phyloP scores from a whole-genome alignment of 2,113 vertebrate species.

The Collichthys lucidus region DNA sequence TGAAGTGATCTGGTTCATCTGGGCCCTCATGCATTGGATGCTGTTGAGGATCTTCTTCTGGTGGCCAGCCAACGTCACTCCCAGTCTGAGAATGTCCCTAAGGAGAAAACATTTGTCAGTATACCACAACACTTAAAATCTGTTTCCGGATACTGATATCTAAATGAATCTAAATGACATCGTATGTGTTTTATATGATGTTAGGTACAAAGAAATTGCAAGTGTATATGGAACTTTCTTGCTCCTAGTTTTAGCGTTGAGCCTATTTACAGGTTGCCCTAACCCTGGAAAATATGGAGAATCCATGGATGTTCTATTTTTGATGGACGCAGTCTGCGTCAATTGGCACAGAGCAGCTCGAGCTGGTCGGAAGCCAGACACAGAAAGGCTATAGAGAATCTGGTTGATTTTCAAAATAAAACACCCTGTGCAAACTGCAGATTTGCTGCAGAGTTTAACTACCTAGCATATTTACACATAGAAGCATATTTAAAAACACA shows the following conservation, averaged over 20 bases:
- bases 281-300: too few relatives aligned
- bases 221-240: neutral
- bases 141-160: neutral
- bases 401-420: too few relatives aligned
- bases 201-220: neutral
- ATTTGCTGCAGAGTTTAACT: too few relatives aligned
- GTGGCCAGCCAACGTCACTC: slow-evolving; percentile 95
- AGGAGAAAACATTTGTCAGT: slow-evolving; percentile 41
- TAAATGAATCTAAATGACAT: neutral
- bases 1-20: slow-evolving; percentile 98
- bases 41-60: slow-evolving; percentile 99
- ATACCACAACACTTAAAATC: neutral
- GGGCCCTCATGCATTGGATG: slow-evolving; percentile 97
- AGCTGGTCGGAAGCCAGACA: too few relatives aligned
- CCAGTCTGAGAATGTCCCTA: slow-evolving; percentile 94
- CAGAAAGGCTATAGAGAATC: too few relatives aligned
- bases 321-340: too few relatives aligned
- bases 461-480: too few relatives aligned
- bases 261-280: neutral
- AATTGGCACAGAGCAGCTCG: too few relatives aligned
- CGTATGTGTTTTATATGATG: neutral
- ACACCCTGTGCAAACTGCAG: too few relatives aligned
- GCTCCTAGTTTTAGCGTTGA: neutral
- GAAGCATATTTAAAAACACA: too few relatives aligned
- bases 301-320: too few relatives aligned